Percentiles rank a stretch among this genome's conserved stretches.
Conservation (phyloP, 53 echinoderm and acorn worm genomes). For the Mesocentrotus franciscanus region DNA sequence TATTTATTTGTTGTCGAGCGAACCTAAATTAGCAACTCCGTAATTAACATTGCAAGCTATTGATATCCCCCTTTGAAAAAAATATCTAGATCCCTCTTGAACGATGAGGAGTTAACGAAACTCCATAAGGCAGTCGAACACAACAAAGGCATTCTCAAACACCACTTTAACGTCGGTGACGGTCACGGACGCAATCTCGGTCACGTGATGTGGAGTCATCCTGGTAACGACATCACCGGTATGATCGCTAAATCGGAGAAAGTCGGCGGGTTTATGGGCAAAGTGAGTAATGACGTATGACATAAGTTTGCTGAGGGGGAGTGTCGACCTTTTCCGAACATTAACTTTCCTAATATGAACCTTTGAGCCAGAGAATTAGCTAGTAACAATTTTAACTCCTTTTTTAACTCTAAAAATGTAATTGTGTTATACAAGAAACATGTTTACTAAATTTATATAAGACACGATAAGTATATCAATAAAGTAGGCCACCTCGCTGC, state of each 20-base stretch:
- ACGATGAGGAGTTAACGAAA: constrained; percentile 69
- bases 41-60: too few relatives aligned
- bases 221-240: constrained; percentile 77
- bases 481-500: too few relatives aligned
- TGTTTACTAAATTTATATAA: too few relatives aligned
- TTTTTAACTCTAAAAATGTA: too few relatives aligned
- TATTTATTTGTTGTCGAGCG: background rate
- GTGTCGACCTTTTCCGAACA: too few relatives aligned
- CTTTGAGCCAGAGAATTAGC: too few relatives aligned
- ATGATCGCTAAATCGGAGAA: constrained; percentile 76
- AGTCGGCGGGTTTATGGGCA: constrained; percentile 71
- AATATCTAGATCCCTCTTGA: constrained; percentile 64
- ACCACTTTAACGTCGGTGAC: constrained; percentile 54
- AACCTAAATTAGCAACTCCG: background rate
- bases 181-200: constrained; percentile 66
- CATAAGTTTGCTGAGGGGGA: too few relatives aligned
- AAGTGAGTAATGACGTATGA: constrained; percentile 54
- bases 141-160: constrained; percentile 70
- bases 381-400: too few relatives aligned
- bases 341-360: too few relatives aligned
- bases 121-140: constrained; percentile 67
- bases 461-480: too few relatives aligned
- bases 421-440: too few relatives aligned
- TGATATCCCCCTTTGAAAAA: background rate
- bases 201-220: constrained; percentile 72